Evolutionary conservation across 2,113 vertebrate genomes (phyloP).

Genomic region (Polypterus senegalus): DNA sequence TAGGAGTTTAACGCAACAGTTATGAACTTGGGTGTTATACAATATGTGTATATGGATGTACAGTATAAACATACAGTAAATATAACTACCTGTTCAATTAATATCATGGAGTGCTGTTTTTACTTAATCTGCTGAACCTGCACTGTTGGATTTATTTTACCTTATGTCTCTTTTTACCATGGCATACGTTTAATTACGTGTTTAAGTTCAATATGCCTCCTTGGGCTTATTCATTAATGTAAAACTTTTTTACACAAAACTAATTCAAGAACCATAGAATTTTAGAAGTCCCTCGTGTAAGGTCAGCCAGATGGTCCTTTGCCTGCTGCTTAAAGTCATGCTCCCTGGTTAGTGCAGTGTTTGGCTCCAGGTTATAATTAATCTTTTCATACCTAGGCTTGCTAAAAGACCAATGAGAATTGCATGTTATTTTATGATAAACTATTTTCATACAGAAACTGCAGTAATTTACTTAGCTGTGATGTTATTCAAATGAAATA

Average conservation of each 20-base stretch:
- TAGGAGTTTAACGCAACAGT: no score
- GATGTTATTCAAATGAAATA: no score
- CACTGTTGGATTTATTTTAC: background rate
- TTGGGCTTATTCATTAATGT: constrained; percentile 13
- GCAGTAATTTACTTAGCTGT: no score
- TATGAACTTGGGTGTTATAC: no score
- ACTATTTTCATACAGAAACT: constrained; percentile 11
- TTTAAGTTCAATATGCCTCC: background rate
- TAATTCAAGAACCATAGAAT: constrained; percentile 3
- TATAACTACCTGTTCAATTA: no score
- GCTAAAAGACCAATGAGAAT: constrained; percentile 9
- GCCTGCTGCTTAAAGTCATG: constrained; percentile 17
- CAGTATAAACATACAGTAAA: no score
- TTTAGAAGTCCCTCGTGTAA: constrained; percentile 9
- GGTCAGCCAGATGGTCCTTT: constrained; percentile 18
- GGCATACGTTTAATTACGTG: constrained; percentile 1
- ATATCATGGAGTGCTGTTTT: background rate
- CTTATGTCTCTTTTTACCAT: background rate
- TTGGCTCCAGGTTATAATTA: constrained; percentile 16
- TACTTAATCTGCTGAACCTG: background rate
- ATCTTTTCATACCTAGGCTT: constrained; percentile 18
- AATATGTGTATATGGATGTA: no score
- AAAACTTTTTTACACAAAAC: constrained; percentile 3
- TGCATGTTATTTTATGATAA: constrained; percentile 13
- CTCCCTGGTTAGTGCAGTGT: constrained; percentile 2